A percentile compares a stretch with the other conserved stretches of the same genome.
These are phyloP conservation scores for Tiliacea citrago DNA, from an alignment of 2,888 invertebrate genomes.

Conservation along the genomic window DNA sequence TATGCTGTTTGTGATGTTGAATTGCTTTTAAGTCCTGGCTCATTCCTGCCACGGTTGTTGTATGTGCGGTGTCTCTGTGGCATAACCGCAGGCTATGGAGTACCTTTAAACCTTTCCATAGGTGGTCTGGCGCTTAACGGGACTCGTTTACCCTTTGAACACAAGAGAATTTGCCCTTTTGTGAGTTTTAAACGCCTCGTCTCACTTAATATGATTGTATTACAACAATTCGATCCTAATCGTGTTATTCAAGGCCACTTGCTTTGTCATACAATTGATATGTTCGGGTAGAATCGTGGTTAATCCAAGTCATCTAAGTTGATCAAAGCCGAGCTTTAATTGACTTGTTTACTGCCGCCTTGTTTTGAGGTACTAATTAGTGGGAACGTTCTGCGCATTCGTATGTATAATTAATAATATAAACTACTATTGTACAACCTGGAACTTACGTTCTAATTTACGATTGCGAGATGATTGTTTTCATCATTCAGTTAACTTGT, in stretches of 20 bases:
- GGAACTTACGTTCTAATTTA: slow-evolving; percentile 9
- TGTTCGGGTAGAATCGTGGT: slow-evolving; percentile 25
- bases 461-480: slow-evolving; percentile 1
- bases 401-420: slow-evolving; percentile 23
- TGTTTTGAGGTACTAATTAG: slow-evolving; percentile 28
- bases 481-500: slow-evolving; percentile 5
- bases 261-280: slow-evolving; percentile 43
- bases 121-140: slow-evolving; percentile 21
- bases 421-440: background rate
- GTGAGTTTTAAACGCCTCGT: slow-evolving; percentile 10
- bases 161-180: slow-evolving; percentile 43
- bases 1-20: slow-evolving; percentile 64
- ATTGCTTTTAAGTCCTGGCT: slow-evolving; percentile 52
- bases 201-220: slow-evolving; percentile 13
- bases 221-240: slow-evolving; percentile 28
- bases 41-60: slow-evolving; percentile 50
- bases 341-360: slow-evolving; percentile 28
- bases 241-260: slow-evolving; percentile 15
- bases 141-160: slow-evolving; percentile 32
- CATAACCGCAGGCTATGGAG: slow-evolving; percentile 58
- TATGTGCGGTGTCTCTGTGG: slow-evolving; percentile 34
- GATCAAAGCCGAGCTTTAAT: slow-evolving; percentile 40
- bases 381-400: slow-evolving; percentile 12
- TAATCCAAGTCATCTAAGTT: slow-evolving; percentile 30
- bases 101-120: slow-evolving; percentile 54